Evolutionary conservation across 2,797 vertebrate species (phyloP), one percentile per base, ranked within the genome.

Genomic region (Notolabrus celidotus): DNA sequence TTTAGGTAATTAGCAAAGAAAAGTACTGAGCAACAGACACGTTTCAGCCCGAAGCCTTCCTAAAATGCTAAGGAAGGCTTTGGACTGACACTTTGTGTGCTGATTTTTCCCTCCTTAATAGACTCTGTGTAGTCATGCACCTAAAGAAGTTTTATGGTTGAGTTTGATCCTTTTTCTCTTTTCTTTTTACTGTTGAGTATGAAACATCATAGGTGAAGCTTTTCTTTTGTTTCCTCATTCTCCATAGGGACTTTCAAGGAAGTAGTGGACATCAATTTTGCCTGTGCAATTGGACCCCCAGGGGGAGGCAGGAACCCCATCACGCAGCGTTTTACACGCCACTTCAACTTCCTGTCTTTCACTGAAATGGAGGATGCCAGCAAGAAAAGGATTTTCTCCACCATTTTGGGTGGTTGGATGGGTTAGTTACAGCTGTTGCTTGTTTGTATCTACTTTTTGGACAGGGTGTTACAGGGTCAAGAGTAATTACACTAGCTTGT

Each of bases 261-360:
- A 2, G 73, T 99, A 73, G 95, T 97, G 74, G 97, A 98, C 86
- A 96, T 96, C 66, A 97, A 96, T 86, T 97, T 98, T 88, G 87
- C 94, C 10, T 97, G 96, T 88, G 96, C 96, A 80, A 96, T 97
- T 96, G 96, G 96, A 43, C 96, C 95, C 27, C 96, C 96, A 0
- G 96, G 97, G 3, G 96, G 96, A 33, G 96, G 96, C 74, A 92
- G 96, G 62, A 97, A 97, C 67, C 91, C 94, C 19, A 79, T 99
- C 74, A 97, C 95, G 11, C 93, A 95, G n/a, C 93, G 95, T 31
- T 93, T 99, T 79, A 96, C 93, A 0, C 95, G 95, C 3, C 97
- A 97, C 83, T 98, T 99, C 84, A 97, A 96, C 89, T 94, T 95
- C 73, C 91, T 99, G 29, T 96, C 96, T 62, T 96, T 97, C 71